Conservation (phyloP, 2,888 invertebrate species). For the Ennomos erosarius region DNA sequence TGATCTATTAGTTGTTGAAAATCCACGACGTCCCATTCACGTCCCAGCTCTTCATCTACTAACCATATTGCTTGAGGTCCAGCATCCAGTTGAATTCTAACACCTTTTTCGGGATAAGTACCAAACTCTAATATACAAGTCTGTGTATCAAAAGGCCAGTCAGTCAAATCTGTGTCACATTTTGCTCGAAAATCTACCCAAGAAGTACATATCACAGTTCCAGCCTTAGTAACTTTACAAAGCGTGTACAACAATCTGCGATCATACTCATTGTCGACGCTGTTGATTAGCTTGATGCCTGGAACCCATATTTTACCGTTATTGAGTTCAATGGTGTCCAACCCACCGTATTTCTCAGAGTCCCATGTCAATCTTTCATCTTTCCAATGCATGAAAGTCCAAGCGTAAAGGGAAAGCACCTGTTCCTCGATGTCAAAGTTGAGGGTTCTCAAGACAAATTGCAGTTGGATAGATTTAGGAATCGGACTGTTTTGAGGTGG, state of each 20-base stretch:
- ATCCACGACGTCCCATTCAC: conserved; percentile 58
- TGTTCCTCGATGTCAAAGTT: conserved; percentile 44
- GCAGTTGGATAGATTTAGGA: conserved; percentile 32
- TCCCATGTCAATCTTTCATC: conserved; percentile 57
- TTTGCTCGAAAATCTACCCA: conserved; percentile 12
- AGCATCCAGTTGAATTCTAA: conserved; percentile 37
- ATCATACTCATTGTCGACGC: conserved; percentile 19
- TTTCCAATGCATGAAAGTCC: conserved; percentile 43
- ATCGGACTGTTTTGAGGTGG: conserved; percentile 19
- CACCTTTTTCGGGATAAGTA: not conserved
- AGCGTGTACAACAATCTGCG: not conserved
- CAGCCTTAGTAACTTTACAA: conserved; percentile 43
- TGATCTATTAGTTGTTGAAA: conserved; percentile 40
- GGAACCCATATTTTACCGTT: conserved; percentile 48
- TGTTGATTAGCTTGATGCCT: conserved; percentile 42
- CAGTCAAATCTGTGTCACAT: conserved; percentile 46
- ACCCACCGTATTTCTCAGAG: conserved; percentile 45
- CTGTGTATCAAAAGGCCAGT: conserved; percentile 59
- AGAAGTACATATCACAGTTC: conserved; percentile 37
- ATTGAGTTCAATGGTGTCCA: conserved; percentile 28
- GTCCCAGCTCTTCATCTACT: conserved; percentile 47
- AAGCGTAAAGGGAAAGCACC: conserved; percentile 41
- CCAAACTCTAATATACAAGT: conserved; percentile 48
- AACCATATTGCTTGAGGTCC: conserved; percentile 35
- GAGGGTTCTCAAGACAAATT: conserved; percentile 50